These are phyloP conservation scores for Philaenus spumarius DNA, from an alignment of 1,140 invertebrate genomes.

Conservation along the genomic window DNA sequence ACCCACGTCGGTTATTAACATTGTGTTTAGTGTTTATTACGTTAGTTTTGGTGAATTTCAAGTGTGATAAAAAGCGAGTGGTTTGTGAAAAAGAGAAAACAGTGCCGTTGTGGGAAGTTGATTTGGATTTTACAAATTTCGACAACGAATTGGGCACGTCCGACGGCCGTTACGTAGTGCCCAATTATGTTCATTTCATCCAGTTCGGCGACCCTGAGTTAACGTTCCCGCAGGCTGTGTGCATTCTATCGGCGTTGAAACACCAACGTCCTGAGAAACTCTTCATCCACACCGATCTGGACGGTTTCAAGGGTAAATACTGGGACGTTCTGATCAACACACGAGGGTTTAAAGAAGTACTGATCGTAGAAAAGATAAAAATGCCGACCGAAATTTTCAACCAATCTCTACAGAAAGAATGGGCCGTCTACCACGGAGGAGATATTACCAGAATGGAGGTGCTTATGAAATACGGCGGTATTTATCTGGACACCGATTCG, in stretches of 20 bases:
- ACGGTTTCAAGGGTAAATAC: slow-evolving; percentile 20
- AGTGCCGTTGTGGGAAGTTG: neutral
- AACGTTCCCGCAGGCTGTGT: slow-evolving; percentile 20
- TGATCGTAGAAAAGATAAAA: slow-evolving; percentile 20
- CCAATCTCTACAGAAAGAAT: slow-evolving; percentile 20
- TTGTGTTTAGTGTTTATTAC: too few species aligned
- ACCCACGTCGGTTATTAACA: too few species aligned
- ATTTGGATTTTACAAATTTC: slow-evolving; percentile 23
- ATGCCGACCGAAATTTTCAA: slow-evolving; percentile 32
- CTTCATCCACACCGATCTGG: slow-evolving; percentile 25
- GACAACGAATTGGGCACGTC: slow-evolving; percentile 24
- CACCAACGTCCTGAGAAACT: slow-evolving; percentile 28
- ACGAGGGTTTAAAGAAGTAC: neutral
- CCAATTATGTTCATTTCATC: slow-evolving; percentile 28
- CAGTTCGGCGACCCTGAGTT: slow-evolving; percentile 12
- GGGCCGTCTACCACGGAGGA: slow-evolving; percentile 23
- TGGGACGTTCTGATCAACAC: slow-evolving; percentile 22
- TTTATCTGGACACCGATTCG: slow-evolving; percentile 26
- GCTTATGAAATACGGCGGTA: slow-evolving; percentile 25
- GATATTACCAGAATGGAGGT: slow-evolving; percentile 26
- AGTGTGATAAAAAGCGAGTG: too few species aligned
- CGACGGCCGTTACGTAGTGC: slow-evolving; percentile 25
- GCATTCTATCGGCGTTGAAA: slow-evolving; percentile 23
- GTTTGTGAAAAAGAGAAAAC: too few species aligned
- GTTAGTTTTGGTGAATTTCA: too few species aligned